phyloP scores from a whole-genome alignment of 2,113 vertebrate genomes.

The Oxyura jamaicensis region DNA sequence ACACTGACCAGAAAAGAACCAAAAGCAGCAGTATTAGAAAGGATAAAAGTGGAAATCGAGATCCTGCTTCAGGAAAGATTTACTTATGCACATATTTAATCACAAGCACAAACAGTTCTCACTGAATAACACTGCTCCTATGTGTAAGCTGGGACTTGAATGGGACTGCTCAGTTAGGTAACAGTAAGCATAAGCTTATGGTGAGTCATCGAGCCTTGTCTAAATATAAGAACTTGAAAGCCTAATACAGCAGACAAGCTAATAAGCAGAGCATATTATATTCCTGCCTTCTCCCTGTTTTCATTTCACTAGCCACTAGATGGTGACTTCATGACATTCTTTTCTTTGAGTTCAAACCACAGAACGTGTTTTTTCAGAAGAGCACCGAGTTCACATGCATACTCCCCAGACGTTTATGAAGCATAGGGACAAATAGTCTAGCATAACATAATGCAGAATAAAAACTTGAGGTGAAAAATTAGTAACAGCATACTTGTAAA shows the following conservation, averaged over 20 bases:
- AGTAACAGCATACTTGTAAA: no score
- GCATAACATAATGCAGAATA: not conserved
- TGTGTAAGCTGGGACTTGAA: not conserved
- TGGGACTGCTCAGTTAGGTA: not conserved
- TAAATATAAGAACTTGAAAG: not conserved
- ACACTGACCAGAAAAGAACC: fast-evolving
- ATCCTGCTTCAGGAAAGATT: not conserved
- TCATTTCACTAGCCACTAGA: not conserved
- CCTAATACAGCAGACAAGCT: not conserved
- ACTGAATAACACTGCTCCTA: not conserved
- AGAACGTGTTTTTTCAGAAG: not conserved
- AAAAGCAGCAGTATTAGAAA: not conserved
- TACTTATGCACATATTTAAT: not conserved
- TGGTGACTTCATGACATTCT: not conserved
- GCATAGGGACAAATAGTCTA: not conserved
- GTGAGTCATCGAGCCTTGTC: not conserved
- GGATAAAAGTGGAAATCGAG: fast-evolving
- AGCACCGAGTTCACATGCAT: not conserved
- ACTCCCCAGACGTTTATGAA: not conserved
- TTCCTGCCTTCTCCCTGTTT: fast-evolving
- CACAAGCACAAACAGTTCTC: not conserved
- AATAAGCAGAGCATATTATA: fast-evolving
- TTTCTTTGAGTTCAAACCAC: not conserved
- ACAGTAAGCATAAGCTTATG: no score
- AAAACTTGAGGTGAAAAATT: not conserved